Conservation (phyloP, 2,113 vertebrate genomes). For the Alaudala cheleensis region DNA sequence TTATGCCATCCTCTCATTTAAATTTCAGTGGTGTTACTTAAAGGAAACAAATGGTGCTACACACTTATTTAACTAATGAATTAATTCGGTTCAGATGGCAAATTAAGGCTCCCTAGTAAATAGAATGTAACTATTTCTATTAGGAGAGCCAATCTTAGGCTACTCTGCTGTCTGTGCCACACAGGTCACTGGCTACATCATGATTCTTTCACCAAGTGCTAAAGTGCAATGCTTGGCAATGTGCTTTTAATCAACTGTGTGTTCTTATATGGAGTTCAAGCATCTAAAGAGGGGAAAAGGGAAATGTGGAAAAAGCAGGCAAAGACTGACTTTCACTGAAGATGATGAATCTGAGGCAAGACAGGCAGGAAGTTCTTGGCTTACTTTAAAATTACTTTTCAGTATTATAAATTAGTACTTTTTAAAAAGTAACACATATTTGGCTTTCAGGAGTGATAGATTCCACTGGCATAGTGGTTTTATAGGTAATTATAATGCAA, state of each 20-base stretch:
- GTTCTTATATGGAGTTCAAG: neutral
- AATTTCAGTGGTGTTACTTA: constrained; percentile 55
- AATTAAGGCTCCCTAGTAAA: constrained; percentile 64
- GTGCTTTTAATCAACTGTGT: neutral
- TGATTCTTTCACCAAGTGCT: neutral
- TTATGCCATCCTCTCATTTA: constrained; percentile 52
- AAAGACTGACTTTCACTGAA: neutral
- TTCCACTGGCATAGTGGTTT: neutral
- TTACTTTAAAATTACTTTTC: neutral
- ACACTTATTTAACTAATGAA: constrained; percentile 68
- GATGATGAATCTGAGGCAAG: neutral
- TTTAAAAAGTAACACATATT: neutral
- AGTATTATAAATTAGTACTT: neutral
- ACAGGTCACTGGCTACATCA: neutral
- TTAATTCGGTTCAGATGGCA: constrained; percentile 55
- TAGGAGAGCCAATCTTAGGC: neutral
- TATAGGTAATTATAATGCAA: neutral
- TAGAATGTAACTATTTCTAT: constrained; percentile 46
- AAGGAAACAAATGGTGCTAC: constrained; percentile 49
- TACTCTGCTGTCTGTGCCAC: neutral
- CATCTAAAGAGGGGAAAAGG: neutral
- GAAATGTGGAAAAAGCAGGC: neutral
- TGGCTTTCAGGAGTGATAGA: neutral
- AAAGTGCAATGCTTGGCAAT: neutral
- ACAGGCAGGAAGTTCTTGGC: neutral